Base-by-base conservation (phyloP, 2,113 vertebrate genomes). In the Lathamus discolor region DNA sequence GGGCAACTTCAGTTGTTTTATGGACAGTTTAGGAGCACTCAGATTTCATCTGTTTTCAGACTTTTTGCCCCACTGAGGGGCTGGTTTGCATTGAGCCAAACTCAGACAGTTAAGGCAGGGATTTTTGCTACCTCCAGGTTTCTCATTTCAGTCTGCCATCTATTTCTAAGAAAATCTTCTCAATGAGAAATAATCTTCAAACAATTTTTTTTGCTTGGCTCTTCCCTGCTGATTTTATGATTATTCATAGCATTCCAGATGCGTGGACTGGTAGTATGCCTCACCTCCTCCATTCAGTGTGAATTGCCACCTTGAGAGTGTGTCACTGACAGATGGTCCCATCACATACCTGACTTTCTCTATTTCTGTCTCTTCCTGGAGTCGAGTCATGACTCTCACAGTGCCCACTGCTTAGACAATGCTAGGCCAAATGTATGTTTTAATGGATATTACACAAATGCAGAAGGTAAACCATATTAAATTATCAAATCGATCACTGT, bases 141-240 rank as follows among this genome's bases (percentile, higher is more conserved):
- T 31, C 11, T 4, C 9, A 13, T 39, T 68, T 62, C 63, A 5
- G 8, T 83, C 11, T 90, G 9, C 17, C 37, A 67, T 35, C 6
- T 66, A n/a, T 62, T 90, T 90, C 41, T 57, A 73, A 76, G 41
- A 66, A 93, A 85, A 85, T 52, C 28, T 73, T 73, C 66, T 55
- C 27, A 48, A 6, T n/a, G 28, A 83, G 12, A 31, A 24, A 33
- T 29, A 23, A 49, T 37, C 67, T 61, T 55, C 15, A 76, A 49
- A 12, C 4, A 44, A 11, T 27, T 57, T 83, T 39, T 39, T 86
- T 88, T 76, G 2, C 29, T 79, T 80, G 63, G 23, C 8, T 76
- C 55, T 83, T 92, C 33, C 16, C 27, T 66, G 16, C 6, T 62
- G 44, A 31, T 83, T 69, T 62, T 70, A 23, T 41, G 14, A 41